Evolutionary conservation across 2,797 vertebrate genomes (phyloP).

Genomic region (Fratercula arctica): DNA sequence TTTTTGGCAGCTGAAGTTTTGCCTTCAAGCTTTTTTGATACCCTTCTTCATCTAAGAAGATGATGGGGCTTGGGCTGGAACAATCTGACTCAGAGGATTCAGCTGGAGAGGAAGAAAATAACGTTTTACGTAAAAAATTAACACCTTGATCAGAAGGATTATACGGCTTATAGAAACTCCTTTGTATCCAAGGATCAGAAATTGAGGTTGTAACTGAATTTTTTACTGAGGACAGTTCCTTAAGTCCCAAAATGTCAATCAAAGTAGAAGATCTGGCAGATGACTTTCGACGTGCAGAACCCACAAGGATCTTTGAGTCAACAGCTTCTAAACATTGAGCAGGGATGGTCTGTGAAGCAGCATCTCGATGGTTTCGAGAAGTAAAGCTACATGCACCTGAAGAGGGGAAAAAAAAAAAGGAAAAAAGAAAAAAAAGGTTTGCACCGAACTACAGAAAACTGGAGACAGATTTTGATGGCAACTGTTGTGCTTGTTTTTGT

Average conservation of each 20-base stretch:
- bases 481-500: background rate
- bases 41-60: slow-evolving; percentile 97
- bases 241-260: slow-evolving; percentile 61
- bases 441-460: background rate
- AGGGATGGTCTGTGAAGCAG: slow-evolving; percentile 87
- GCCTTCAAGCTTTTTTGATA: slow-evolving; percentile 97
- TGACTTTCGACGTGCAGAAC: slow-evolving; percentile 78
- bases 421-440: slow-evolving; percentile 24
- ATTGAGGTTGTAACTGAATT: slow-evolving; percentile 81
- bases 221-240: slow-evolving; percentile 82
- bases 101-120: slow-evolving; percentile 80
- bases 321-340: slow-evolving; percentile 80
- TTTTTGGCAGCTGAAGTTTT: slow-evolving; percentile 94
- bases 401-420: background rate
- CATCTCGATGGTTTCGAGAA: slow-evolving; percentile 84
- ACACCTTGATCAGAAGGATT: slow-evolving; percentile 69
- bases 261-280: slow-evolving; percentile 75
- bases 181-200: slow-evolving; percentile 84
- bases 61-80: slow-evolving; percentile 96
- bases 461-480: background rate
- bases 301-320: slow-evolving; percentile 80
- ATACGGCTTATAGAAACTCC: slow-evolving; percentile 85
- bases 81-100: slow-evolving; percentile 96
- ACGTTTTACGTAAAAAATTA: slow-evolving; percentile 63
- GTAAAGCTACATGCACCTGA: slow-evolving; percentile 73